Evolutionary conservation across 2,888 invertebrate species (phyloP).

Genomic region (Nemapogon koenigi): DNA sequence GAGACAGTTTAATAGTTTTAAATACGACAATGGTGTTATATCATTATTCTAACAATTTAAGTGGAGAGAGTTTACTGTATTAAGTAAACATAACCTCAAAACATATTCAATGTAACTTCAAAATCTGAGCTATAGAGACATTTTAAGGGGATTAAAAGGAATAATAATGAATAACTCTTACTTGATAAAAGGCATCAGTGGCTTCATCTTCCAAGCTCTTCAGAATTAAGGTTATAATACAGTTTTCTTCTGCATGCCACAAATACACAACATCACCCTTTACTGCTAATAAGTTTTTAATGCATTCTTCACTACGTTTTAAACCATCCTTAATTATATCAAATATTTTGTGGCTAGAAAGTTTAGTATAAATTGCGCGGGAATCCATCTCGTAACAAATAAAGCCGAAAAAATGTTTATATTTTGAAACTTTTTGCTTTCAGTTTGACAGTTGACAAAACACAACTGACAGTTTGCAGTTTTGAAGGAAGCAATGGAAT

Average conservation of each 20-base stretch:
- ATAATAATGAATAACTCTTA: conserved; percentile 23
- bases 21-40: neutral
- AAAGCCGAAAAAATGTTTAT: too few species aligned
- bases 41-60: neutral
- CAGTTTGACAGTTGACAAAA: too few species aligned
- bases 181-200: conserved; percentile 67
- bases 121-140: neutral
- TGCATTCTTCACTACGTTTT: conserved; percentile 54
- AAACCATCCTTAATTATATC: conserved; percentile 62
- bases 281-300: conserved; percentile 68
- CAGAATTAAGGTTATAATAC: conserved; percentile 68
- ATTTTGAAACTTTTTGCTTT: too few species aligned
- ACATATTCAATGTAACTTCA: conserved; percentile 4
- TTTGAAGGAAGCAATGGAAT: too few species aligned
- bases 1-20: too few species aligned
- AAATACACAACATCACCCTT: conserved; percentile 72
- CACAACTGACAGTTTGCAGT: too few species aligned
- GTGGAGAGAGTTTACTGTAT: neutral
- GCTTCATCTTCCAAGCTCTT: conserved; percentile 49
- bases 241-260: conserved; percentile 71
- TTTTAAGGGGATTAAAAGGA: neutral
- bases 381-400: conserved; percentile 65
- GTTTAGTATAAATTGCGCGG: conserved; percentile 62
- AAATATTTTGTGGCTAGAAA: conserved; percentile 68
- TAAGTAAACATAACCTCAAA: conserved; percentile 31